phyloP scores from a whole-genome alignment of 2,797 vertebrate species.

The Aotus griseimembra region DNA sequence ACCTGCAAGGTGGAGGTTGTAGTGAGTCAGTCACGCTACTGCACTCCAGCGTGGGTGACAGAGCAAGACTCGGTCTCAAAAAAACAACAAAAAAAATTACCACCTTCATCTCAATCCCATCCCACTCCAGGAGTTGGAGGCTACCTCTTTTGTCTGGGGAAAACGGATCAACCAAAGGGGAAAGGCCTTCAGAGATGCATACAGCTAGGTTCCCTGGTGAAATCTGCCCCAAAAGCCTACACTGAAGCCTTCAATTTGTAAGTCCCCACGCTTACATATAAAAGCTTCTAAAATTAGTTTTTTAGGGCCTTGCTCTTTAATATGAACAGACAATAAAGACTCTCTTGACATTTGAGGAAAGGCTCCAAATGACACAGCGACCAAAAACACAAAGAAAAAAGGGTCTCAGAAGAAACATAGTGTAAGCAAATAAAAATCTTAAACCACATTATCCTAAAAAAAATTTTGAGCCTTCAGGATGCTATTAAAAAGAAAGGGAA shows the following conservation, averaged over 20 bases:
- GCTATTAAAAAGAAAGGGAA: not conserved
- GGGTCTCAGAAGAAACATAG: not conserved
- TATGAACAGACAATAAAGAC: not conserved
- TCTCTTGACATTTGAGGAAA: not conserved
- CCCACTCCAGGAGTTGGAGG: not conserved
- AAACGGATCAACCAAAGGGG: not conserved
- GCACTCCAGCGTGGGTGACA: too few relatives aligned
- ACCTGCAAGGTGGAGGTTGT: accelerated
- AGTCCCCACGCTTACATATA: not conserved
- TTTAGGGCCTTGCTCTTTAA: not conserved
- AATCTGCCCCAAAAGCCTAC: not conserved
- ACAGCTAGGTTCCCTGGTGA: not conserved
- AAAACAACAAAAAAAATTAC: too few relatives aligned
- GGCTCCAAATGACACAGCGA: not conserved
- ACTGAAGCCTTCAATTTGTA: not conserved
- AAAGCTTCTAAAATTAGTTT: not conserved
- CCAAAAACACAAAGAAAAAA: not conserved
- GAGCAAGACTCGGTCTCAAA: too few relatives aligned
- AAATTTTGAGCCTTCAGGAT: not conserved
- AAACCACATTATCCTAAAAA: not conserved
- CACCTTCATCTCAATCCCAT: not conserved
- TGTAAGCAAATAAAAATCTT: not conserved
- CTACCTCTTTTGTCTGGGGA: not conserved
- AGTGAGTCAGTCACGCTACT: too few relatives aligned
- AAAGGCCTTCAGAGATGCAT: not conserved